Evolutionary conservation across 1,140 invertebrate species (phyloP).

Genomic region (Zaprionus nigranus): DNA sequence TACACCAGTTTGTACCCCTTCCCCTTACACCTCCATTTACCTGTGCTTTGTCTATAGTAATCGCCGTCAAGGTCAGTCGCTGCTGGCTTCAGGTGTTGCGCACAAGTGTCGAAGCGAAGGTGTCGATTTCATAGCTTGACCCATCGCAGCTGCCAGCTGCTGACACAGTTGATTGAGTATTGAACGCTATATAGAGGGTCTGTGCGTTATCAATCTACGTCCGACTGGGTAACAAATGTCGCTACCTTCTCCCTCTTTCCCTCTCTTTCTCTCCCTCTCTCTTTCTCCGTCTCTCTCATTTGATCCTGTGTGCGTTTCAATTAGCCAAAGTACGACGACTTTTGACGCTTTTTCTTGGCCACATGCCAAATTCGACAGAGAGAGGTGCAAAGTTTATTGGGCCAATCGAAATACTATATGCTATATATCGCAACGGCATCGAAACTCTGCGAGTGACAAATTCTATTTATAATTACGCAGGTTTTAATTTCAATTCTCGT

Average conservation of each 20-base stretch:
- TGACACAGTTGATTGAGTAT: slow-evolving; percentile 23
- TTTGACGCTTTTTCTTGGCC: slow-evolving; percentile 37
- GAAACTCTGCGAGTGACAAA: slow-evolving; percentile 50
- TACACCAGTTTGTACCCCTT: not conserved
- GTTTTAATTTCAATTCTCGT: slow-evolving; percentile 59
- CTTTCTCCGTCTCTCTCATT: not conserved
- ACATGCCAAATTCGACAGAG: slow-evolving; percentile 39
- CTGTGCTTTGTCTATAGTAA: not conserved
- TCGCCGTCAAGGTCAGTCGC: slow-evolving; percentile 18
- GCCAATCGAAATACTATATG: slow-evolving; percentile 54
- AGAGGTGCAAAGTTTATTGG: slow-evolving; percentile 77
- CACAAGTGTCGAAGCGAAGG: not conserved
- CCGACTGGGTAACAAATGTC: not conserved
- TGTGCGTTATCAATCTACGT: slow-evolving; percentile 36
- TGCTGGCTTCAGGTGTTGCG: slow-evolving; percentile 9
- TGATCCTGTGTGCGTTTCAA: slow-evolving; percentile 36
- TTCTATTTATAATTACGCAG: slow-evolving; percentile 74
- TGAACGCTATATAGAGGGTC: not conserved
- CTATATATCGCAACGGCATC: slow-evolving; percentile 33
- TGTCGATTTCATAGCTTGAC: slow-evolving; percentile 26
- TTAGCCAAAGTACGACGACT: slow-evolving; percentile 40
- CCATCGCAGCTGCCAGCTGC: slow-evolving; percentile 4
- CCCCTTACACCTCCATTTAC: not conserved
- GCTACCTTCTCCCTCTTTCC: not conserved
- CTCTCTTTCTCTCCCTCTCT: not conserved